These are phyloP conservation scores for Leptinotarsa defecta DNA, from an alignment of 1,140 invertebrate species.

Conservation along the genomic window DNA sequence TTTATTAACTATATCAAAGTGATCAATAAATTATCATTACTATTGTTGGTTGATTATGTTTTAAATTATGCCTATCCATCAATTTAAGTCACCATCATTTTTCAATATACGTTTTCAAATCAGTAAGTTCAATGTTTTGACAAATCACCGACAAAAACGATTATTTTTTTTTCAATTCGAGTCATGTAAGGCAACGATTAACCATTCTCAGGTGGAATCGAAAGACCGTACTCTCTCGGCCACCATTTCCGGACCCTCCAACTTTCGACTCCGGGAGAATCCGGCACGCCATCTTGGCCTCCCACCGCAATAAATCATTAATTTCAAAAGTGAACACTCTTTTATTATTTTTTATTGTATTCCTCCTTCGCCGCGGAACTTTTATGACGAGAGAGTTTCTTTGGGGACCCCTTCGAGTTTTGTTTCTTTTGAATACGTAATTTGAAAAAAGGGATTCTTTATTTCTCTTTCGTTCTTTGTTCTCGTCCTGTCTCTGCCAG, in stretches of 20 bases:
- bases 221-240: background rate
- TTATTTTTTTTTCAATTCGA: slow-evolving; percentile 15
- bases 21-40: no score
- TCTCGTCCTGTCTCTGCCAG: background rate
- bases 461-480: slow-evolving; percentile 25
- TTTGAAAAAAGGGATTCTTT: slow-evolving; percentile 33
- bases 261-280: slow-evolving; percentile 5
- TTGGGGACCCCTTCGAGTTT: slow-evolving; percentile 13
- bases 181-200: slow-evolving; percentile 19
- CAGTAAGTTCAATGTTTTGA: background rate
- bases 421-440: slow-evolving; percentile 42
- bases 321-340: slow-evolving; percentile 42
- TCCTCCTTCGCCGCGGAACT: slow-evolving; percentile 16
- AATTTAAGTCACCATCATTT: no score
- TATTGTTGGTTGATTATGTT: no score
- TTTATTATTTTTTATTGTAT: slow-evolving; percentile 34
- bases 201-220: slow-evolving; percentile 4
- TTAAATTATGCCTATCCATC: no score
- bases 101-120: background rate
- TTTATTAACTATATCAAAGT: no score
- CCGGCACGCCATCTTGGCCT: slow-evolving; percentile 38
- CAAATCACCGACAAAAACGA: background rate
- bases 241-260: slow-evolving; percentile 12
- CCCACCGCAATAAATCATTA: slow-evolving; percentile 44
- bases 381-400: slow-evolving; percentile 3